These are phyloP conservation scores for Calidris pygmaea DNA, from an alignment of 2,113 vertebrate genomes.

Conservation along the genomic window DNA sequence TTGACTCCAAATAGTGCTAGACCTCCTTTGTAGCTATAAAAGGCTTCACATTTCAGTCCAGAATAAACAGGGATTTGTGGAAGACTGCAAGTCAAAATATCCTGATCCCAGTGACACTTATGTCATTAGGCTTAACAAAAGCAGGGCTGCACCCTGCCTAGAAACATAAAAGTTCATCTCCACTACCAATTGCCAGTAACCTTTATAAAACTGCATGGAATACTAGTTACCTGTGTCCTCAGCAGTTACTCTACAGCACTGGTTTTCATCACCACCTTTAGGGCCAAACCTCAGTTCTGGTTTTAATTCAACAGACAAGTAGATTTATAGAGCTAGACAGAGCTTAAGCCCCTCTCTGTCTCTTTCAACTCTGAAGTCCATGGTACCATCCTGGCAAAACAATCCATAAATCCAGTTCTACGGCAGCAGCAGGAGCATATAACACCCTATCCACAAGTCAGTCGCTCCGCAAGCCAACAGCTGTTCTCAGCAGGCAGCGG, in stretches of 20 bases:
- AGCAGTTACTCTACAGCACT: neutral
- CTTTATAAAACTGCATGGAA: neutral
- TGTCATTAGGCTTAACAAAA: neutral
- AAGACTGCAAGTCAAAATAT: neutral
- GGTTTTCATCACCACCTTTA: neutral
- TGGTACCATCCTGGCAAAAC: neutral
- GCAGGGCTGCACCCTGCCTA: neutral
- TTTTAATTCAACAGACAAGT: neutral
- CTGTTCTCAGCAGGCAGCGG: neutral
- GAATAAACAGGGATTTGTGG: neutral
- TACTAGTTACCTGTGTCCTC: neutral
- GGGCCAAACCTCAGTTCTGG: neutral
- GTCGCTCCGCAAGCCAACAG: neutral
- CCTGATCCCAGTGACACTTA: neutral
- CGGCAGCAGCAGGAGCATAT: neutral
- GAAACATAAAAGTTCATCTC: neutral
- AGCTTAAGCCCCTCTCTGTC: neutral
- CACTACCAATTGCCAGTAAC: neutral
- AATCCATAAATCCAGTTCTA: neutral
- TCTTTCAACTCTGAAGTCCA: neutral
- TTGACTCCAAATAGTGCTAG: neutral
- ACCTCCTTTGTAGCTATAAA: neutral
- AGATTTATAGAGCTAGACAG: neutral
- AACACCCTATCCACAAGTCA: neutral
- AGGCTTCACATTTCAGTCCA: neutral